phyloP scores from a whole-genome alignment of 1,140 invertebrate genomes.

The Muscidifurax raptorellus region DNA sequence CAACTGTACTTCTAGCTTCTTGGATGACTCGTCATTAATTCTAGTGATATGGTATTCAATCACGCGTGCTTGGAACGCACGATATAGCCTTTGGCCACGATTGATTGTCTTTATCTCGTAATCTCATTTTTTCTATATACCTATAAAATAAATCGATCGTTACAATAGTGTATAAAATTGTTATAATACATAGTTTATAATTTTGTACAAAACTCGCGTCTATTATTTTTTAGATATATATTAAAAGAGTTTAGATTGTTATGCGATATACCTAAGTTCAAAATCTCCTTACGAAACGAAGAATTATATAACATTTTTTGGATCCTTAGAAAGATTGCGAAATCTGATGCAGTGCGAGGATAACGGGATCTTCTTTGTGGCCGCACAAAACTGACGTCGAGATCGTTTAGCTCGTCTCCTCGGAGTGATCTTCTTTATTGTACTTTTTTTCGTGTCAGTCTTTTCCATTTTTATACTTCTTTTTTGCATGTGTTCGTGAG shows the following conservation, averaged over 20 bases:
- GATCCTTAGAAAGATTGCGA: not conserved
- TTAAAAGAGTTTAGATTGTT: no score
- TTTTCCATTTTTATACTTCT: not conserved
- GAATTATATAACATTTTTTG: not conserved
- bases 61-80: not conserved
- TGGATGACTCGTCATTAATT: not conserved
- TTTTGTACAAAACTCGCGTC: no score
- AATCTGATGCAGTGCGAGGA: not conserved
- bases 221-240: no score
- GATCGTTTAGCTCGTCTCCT: not conserved
- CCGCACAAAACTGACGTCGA: not conserved
- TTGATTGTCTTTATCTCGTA: not conserved
- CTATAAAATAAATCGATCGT: not conserved
- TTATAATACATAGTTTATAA: no score
- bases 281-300: not conserved
- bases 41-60: not conserved
- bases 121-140: not conserved
- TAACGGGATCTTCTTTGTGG: not conserved
- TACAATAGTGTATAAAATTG: not conserved
- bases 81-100: not conserved
- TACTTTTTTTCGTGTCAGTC: not conserved
- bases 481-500: not conserved
- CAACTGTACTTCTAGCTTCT: not conserved
- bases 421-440: constrained; percentile 1
- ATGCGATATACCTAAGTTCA: not conserved